These are phyloP conservation scores for Proteles cristata DNA, from an alignment of 2,113 vertebrate genomes.

Conservation along the genomic window DNA sequence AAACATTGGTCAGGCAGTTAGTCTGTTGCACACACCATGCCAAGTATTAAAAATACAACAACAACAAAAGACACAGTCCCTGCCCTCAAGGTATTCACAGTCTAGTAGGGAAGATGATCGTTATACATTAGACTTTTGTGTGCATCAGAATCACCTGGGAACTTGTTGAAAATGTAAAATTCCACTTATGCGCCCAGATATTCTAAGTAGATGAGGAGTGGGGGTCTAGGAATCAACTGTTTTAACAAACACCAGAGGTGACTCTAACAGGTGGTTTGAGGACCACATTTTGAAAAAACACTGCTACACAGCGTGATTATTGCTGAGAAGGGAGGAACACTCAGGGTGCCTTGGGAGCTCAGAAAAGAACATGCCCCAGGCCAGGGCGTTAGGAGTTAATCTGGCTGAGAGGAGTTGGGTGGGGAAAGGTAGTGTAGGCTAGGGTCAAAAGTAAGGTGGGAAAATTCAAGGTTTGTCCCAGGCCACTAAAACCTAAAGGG, in stretches of 20 bases:
- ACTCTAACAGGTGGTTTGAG: constrained; percentile 8
- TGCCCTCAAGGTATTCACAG: constrained; percentile 66
- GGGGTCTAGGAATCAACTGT: neutral
- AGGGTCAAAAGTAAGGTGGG: neutral
- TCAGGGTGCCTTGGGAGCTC: neutral
- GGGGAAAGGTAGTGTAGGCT: constrained; percentile 11
- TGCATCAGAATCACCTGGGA: constrained; percentile 64
- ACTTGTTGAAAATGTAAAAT: constrained; percentile 62
- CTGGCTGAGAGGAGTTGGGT: neutral
- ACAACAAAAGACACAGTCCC: constrained; percentile 44
- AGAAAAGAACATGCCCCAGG: neutral
- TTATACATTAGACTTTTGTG: constrained; percentile 59
- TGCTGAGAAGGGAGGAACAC: neutral
- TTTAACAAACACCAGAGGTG: constrained; percentile 28
- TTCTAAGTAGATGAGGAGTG: constrained; percentile 6
- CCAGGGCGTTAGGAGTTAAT: neutral
- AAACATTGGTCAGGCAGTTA: constrained; percentile 62
- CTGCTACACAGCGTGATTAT: constrained; percentile 52
- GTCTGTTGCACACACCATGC: constrained; percentile 41
- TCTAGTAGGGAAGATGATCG: constrained; percentile 44
- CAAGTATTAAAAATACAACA: constrained; percentile 64
- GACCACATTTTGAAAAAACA: constrained; percentile 14
- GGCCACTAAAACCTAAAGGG: constrained; percentile 39
- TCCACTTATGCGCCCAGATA: neutral
- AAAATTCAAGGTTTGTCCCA: constrained; percentile 17